Percentiles rank a stretch among this genome's conserved stretches.
phyloP scores from a whole-genome alignment of 2,797 vertebrate genomes.

The Staurois parvus region DNA sequence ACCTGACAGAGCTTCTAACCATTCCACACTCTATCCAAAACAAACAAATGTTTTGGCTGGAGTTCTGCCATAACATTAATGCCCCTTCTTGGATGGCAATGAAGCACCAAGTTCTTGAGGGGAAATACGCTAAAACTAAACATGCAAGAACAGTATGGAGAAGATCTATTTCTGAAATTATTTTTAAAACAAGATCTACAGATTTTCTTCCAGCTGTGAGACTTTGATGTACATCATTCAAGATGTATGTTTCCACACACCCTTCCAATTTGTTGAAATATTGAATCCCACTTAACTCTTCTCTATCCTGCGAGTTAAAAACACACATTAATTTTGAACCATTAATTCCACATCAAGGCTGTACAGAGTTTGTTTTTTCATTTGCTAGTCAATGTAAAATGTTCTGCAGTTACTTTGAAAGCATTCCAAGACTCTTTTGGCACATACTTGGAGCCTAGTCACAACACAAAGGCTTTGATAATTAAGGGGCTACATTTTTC shows the following conservation, averaged over 20 bases:
- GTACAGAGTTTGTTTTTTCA: conserved; percentile 29
- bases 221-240: conserved; percentile 27
- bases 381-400: conserved; percentile 51
- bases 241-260: conserved; percentile 9
- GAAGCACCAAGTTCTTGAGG: background rate
- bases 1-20: too few relatives aligned
- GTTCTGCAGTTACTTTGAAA: conserved; percentile 45
- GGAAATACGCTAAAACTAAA: background rate
- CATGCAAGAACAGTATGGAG: background rate
- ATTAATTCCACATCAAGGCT: conserved; percentile 44
- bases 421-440: conserved; percentile 56
- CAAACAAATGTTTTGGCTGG: too few relatives aligned
- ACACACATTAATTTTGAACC: conserved; percentile 29
- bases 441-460: conserved; percentile 42
- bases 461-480: conserved; percentile 56
- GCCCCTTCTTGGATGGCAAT: background rate
- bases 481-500: conserved; percentile 52
- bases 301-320: conserved; percentile 10
- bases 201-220: conserved; percentile 37
- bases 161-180: conserved; percentile 4
- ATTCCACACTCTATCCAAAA: too few relatives aligned
- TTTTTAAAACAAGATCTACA: background rate
- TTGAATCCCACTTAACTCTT: conserved; percentile 10
- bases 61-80: background rate
- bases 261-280: conserved; percentile 37